phyloP scores from a whole-genome alignment of 2,113 vertebrate genomes.

The Pelecanus crispus region DNA sequence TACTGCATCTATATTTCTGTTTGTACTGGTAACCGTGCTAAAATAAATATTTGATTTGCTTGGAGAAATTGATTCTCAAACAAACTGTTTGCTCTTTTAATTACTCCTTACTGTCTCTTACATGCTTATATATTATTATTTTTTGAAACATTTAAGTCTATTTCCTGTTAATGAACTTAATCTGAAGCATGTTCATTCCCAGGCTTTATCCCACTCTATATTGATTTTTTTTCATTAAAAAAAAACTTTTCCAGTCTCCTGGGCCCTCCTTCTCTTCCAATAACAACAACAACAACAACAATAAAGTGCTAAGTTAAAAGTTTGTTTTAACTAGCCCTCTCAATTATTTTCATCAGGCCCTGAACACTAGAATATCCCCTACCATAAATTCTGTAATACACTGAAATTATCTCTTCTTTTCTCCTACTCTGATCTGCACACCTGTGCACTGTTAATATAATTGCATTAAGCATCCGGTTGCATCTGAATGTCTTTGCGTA shows the following conservation, averaged over 20 bases:
- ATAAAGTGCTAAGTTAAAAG: neutral
- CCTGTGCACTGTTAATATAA: slow-evolving; percentile 6
- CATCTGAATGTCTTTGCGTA: neutral
- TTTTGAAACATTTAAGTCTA: neutral
- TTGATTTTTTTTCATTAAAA: neutral
- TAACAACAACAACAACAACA: neutral
- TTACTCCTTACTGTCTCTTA: neutral
- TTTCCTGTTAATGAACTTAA: neutral
- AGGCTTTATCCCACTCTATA: neutral
- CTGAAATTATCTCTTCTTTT: neutral
- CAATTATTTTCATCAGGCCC: neutral
- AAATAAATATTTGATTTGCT: neutral
- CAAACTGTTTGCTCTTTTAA: neutral
- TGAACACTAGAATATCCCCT: neutral
- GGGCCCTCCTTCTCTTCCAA: neutral
- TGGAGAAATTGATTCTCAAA: neutral
- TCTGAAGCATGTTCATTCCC: neutral
- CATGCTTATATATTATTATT: neutral
- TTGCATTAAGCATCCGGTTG: slow-evolving; percentile 9
- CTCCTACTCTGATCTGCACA: neutral
- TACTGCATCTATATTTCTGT: neutral
- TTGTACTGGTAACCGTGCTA: neutral
- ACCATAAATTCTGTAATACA: neutral
- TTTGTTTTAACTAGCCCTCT: neutral
- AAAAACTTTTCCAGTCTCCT: accelerated